Evolutionary conservation across 2,888 invertebrate genomes (phyloP), one percentile per base, ranked within the genome.

Genomic region (Chydorus sphaericus): DNA sequence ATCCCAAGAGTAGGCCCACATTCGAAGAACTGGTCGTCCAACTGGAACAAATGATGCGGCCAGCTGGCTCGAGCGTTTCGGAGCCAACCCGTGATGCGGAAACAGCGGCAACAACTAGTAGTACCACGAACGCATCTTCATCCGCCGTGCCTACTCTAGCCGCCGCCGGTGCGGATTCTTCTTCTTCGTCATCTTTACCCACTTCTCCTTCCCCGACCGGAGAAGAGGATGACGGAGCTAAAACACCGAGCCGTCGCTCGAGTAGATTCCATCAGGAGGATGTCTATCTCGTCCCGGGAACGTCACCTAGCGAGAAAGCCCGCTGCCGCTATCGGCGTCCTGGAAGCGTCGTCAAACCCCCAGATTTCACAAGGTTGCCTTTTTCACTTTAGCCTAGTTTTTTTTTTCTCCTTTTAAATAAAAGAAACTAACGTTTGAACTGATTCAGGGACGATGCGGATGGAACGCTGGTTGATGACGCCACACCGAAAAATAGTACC

Each of bases 1-100:
- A 92, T 69, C 83, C 90, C 28, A 85, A 83, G 68, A 86, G 82
- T 68, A 81, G 93, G 63, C 92, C 92, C 58, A 81, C 84, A 63
- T 92, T 92, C 74, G 77, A 79, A 39, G 90, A 91, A 69, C 83
- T 88, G 67, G 80, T 80, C 63, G 76, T 77, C 63, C 81, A 66
- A 11, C 66, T 77, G 58, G 74, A 75, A 55, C 65, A 66, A 56
- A 66, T 73, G 57, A 64, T 68, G 54, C 61, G 58, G 54, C 62
- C 62, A 44, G 58, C 28, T 18, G 38, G n/a, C 16, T 11, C 14
- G 18, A 33, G 53, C 11, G 37, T 18, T 29, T 28, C 36, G 23
- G 33, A 16, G 31, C 36, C 36, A 11, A n/a, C n/a, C n/a, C n/a
- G n/a, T n/a, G n/a, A n/a, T n/a, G n/a, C n/a, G n/a, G n/a, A n/a